A percentile compares a stretch with the other conserved stretches of the same genome.
Conservation (phyloP, 2,888 invertebrate species). For the Masnerella sp. region DNA sequence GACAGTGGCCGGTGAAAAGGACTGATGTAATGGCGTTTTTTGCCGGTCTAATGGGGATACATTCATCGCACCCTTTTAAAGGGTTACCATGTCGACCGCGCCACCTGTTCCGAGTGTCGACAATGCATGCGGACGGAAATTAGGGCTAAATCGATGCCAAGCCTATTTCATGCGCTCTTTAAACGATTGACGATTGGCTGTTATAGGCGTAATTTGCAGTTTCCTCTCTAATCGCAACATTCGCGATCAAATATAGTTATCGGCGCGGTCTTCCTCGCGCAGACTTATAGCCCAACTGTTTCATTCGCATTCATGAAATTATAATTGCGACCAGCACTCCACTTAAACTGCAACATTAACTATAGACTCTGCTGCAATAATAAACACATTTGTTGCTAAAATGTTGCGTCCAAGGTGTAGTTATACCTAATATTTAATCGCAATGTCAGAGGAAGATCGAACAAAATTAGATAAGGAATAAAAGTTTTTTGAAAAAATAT, state of each 20-base stretch:
- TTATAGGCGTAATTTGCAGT: constrained; percentile 26
- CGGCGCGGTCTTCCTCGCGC: constrained; percentile 1
- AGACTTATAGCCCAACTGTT: constrained; percentile 17
- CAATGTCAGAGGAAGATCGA: no score
- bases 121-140: constrained; percentile 44
- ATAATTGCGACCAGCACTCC: constrained; percentile 11
- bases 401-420: no score
- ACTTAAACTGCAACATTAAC: constrained; percentile 4
- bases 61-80: constrained; percentile 49
- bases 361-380: background rate
- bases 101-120: constrained; percentile 60
- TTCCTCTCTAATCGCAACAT: constrained; percentile 23
- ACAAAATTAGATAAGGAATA: background rate
- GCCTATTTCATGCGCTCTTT: constrained; percentile 21
- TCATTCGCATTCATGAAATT: constrained; percentile 14
- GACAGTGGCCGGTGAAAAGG: constrained; percentile 15
- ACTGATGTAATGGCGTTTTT: constrained; percentile 37
- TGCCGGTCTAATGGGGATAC: constrained; percentile 38
- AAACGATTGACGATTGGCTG: constrained; percentile 19
- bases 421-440: no score
- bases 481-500: no score
- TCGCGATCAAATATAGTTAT: constrained; percentile 39
- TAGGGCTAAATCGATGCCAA: constrained; percentile 54
- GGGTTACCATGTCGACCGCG: constrained; percentile 53
- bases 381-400: background rate